A percentile compares a stretch with the other conserved stretches of the same genome.
phyloP scores from a whole-genome alignment of 2,113 vertebrate species.

The Toxostoma redivivum region DNA sequence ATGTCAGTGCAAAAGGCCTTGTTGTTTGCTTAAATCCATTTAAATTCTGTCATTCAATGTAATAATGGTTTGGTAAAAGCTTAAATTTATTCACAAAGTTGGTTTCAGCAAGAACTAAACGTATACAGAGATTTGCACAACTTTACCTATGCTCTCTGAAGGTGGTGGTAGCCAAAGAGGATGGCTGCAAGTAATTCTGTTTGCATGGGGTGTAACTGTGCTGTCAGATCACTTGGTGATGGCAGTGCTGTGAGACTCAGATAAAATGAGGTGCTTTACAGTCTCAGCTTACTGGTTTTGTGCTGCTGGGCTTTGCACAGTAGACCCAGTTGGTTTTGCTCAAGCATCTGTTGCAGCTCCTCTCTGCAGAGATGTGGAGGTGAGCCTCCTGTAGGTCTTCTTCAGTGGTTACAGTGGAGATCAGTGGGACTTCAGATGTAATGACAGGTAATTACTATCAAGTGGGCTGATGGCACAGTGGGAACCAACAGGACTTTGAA shows the following conservation, averaged over 20 bases:
- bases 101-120: background rate
- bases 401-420: background rate
- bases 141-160: background rate
- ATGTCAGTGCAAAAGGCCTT: accelerated
- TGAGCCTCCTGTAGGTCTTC: background rate
- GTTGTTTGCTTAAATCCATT: background rate
- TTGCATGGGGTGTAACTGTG: background rate
- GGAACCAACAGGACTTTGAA: background rate
- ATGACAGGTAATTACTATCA: background rate
- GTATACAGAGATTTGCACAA: accelerated
- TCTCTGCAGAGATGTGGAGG: background rate
- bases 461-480: background rate
- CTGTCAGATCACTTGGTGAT: background rate
- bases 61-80: background rate
- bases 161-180: background rate
- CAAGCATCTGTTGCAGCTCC: background rate
- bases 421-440: background rate
- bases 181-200: background rate
- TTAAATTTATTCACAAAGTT: background rate
- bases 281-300: background rate
- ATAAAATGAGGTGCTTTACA: background rate
- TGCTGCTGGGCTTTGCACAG: background rate
- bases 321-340: background rate
- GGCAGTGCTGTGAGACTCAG: background rate
- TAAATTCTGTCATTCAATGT: background rate